phyloP scores from a whole-genome alignment of 2,113 vertebrate species.

The Neotragus moschatus region DNA sequence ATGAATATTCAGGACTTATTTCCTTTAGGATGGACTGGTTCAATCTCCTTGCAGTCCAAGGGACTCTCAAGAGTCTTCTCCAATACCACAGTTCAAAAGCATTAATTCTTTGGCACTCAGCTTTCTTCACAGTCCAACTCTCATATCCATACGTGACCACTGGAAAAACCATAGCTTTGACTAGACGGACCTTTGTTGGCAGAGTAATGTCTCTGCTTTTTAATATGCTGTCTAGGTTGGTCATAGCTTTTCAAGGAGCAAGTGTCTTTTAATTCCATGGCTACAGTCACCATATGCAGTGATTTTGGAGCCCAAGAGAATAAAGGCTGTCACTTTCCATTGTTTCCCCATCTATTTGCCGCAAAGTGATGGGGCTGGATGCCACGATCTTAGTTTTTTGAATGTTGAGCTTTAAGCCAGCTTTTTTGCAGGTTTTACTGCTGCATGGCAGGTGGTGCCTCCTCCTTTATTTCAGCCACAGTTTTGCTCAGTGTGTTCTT shows the following conservation, averaged over 20 bases:
- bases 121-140: background rate
- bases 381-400: background rate
- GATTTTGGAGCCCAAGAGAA: background rate
- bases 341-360: background rate
- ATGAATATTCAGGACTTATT: background rate
- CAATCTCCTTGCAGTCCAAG: background rate
- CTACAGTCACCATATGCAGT: fast-evolving
- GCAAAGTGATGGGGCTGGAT: background rate
- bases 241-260: background rate
- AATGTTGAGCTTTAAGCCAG: background rate
- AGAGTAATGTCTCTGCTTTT: background rate
- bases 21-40: background rate
- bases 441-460: fast-evolving
- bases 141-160: background rate
- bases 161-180: background rate
- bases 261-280: background rate
- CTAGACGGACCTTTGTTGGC: background rate
- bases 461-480: background rate
- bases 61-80: background rate
- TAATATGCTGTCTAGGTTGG: background rate
- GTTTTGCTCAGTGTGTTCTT: background rate
- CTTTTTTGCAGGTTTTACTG: background rate
- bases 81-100: background rate
- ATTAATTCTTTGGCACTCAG: background rate
- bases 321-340: background rate